phyloP scores from a whole-genome alignment of 2,113 vertebrate species.

The Montifringilla adamsi region DNA sequence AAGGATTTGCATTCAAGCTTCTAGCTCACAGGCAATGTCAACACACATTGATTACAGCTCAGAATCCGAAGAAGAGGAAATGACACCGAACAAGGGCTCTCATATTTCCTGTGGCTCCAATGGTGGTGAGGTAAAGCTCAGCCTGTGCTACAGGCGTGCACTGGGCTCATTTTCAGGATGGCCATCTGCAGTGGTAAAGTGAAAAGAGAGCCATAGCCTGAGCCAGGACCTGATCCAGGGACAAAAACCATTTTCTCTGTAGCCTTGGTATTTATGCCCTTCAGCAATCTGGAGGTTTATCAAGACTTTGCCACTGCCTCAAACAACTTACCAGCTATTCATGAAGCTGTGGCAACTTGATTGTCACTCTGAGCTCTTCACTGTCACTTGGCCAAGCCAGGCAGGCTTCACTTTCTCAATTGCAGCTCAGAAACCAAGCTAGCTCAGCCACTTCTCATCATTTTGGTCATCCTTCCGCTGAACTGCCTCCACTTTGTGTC shows the following conservation, averaged over 20 bases:
- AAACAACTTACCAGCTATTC: not conserved
- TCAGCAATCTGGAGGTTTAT: constrained; percentile 22
- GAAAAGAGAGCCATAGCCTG: not conserved
- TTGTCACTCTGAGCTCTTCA: not conserved
- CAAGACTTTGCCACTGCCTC: not conserved
- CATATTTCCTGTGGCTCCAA: not conserved
- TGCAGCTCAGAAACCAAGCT: constrained; percentile 13
- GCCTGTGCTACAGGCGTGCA: not conserved
- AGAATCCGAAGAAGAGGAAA: not conserved
- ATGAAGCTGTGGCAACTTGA: not conserved
- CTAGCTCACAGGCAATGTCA: not conserved
- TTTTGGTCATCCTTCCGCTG: constrained; percentile 16
- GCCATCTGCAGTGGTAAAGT: not conserved
- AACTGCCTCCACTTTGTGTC: not conserved
- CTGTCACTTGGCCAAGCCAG: not conserved
- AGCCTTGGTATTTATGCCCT: not conserved
- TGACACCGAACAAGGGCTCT: not conserved
- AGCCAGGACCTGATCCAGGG: not conserved
- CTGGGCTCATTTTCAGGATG: not conserved
- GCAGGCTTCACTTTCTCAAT: not conserved
- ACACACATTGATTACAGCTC: not conserved
- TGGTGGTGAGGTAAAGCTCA: not conserved
- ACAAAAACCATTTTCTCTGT: constrained; percentile 23
- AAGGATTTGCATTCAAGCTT: not conserved
- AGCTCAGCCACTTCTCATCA: not conserved